A percentile compares a stretch with the other conserved stretches of the same genome.
These are phyloP conservation scores for Suncus etruscus DNA, from an alignment of 2,113 vertebrate species.

Conservation along the genomic window DNA sequence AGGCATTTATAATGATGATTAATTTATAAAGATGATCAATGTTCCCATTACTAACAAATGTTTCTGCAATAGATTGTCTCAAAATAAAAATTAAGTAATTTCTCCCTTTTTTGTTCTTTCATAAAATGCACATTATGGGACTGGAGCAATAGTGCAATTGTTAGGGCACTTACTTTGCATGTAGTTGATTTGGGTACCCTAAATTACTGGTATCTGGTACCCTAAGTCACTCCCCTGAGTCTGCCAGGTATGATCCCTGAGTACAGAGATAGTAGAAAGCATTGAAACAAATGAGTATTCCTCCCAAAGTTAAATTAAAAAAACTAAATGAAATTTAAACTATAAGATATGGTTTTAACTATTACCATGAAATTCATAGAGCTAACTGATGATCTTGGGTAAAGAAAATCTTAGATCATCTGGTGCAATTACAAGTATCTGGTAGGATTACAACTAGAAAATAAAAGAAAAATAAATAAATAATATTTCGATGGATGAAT, in stretches of 20 bases:
- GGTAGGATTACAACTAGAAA: slow-evolving; percentile 55
- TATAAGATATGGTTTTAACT: slow-evolving; percentile 49
- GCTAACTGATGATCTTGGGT: slow-evolving; percentile 57
- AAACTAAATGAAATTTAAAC: no score
- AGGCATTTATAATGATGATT: slow-evolving; percentile 64
- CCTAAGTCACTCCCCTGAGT: no score
- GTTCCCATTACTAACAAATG: slow-evolving; percentile 62
- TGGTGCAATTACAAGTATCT: fast-evolving
- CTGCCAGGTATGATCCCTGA: no score
- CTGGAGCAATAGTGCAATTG: no score
- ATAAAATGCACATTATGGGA: slow-evolving; percentile 47
- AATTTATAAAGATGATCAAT: slow-evolving; percentile 67
- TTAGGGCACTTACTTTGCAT: no score
- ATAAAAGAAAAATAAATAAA: slow-evolving; percentile 52
- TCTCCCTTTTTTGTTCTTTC: slow-evolving; percentile 14
- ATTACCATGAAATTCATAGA: background rate
- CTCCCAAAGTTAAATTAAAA: no score
- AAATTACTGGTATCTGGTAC: no score
- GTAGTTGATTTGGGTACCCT: no score
- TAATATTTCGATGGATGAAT: slow-evolving; percentile 24
- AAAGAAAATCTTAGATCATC: slow-evolving; percentile 50
- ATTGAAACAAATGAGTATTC: no score
- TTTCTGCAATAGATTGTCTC: slow-evolving; percentile 56
- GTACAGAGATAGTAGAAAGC: no score
- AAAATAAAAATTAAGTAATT: slow-evolving; percentile 52